Evolutionary conservation across 2,888 invertebrate species (phyloP).

Genomic region (Orchesellides sinensis): DNA sequence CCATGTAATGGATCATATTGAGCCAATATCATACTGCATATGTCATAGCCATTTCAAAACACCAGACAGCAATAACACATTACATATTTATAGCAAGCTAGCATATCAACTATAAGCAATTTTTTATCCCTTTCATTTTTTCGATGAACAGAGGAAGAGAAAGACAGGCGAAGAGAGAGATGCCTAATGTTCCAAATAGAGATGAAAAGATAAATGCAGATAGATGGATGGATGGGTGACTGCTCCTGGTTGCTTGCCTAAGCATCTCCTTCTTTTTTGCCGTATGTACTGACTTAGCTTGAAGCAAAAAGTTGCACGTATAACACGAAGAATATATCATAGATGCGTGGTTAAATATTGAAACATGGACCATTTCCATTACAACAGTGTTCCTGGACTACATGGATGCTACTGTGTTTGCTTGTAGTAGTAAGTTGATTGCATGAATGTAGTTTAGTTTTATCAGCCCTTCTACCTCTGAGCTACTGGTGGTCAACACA

Average conservation of each 20-base stretch:
- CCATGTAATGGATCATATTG: slow-evolving; percentile 57
- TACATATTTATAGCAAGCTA: slow-evolving; percentile 30
- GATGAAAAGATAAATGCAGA: slow-evolving; percentile 66
- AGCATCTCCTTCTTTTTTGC: slow-evolving; percentile 5
- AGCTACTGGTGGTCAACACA: slow-evolving; percentile 47
- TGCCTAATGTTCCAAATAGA: slow-evolving; percentile 59
- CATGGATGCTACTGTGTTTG: neutral
- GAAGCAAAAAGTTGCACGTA: slow-evolving; percentile 37
- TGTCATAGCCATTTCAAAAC: slow-evolving; percentile 44
- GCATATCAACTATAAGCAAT: slow-evolving; percentile 18
- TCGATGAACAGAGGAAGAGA: slow-evolving; percentile 17
- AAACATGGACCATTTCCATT: slow-evolving; percentile 24
- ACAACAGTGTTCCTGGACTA: slow-evolving; percentile 12
- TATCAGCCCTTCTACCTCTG: slow-evolving; percentile 41
- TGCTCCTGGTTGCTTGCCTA: slow-evolving; percentile 52
- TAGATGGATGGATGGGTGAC: slow-evolving; percentile 55
- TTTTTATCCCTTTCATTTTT: slow-evolving; percentile 18
- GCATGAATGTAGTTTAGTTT: slow-evolving; percentile 25
- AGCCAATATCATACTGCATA: slow-evolving; percentile 42
- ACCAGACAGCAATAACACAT: slow-evolving; percentile 23
- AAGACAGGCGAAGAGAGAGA: slow-evolving; percentile 13
- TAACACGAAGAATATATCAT: no score
- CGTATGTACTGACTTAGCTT: neutral
- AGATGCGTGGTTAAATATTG: slow-evolving; percentile 27
- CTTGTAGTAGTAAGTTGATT: neutral